Base-by-base conservation (phyloP, 2,113 vertebrate genomes). In the Sphyrna mokarran region DNA sequence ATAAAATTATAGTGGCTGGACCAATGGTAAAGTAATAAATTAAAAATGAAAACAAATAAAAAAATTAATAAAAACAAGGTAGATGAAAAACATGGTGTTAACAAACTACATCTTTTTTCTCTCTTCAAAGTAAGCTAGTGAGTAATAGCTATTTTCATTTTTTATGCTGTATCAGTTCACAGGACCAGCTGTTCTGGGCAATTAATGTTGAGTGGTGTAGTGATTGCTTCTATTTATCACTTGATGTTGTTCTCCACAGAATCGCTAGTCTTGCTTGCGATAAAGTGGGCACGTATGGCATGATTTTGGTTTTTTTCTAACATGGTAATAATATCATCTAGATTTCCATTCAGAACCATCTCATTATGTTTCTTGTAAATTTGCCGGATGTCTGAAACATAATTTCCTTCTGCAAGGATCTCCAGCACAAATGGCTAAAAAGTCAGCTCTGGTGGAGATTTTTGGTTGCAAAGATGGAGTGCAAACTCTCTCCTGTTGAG, bases 161-260 rank as follows among this genome's bases (percentile, higher is more conserved):
- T 93, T 93, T 93, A 68, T 37, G 63, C n/a, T 68, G n/a, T 68
- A 37, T 68, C 61, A 40, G 37, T 94, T 69, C 91, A 68, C 91
- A 63, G 90, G 90, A 93, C 13, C 18, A 37, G 61, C 16, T 63
- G 61, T 66, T 68, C 33, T 48, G 40, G 63, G n/a, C 90, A 93
- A 93, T 66, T 93, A 66, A 93, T 37, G 63, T 68, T 93, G 61
- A 37, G 90, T 86, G 37, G 83, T 86, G 23, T 86, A 37, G n/a
- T 40, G 83, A 86, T 43, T 43, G 14, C 40, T 86, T 43, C 83
- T 43, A 43, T 86, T 86, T 86, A 86, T 86, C 37, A 86, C 37
- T 86, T 86, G 83, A 86, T 86, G 83, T 86, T 86, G 83, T 86
- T 37, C n/a, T 40, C 78, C 78, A 80, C 26, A 80, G 78, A n/a